Evolutionary conservation across 2,797 vertebrate genomes (phyloP), one percentile per base, ranked within the genome.

Genomic region (Protonibea diacanthus): DNA sequence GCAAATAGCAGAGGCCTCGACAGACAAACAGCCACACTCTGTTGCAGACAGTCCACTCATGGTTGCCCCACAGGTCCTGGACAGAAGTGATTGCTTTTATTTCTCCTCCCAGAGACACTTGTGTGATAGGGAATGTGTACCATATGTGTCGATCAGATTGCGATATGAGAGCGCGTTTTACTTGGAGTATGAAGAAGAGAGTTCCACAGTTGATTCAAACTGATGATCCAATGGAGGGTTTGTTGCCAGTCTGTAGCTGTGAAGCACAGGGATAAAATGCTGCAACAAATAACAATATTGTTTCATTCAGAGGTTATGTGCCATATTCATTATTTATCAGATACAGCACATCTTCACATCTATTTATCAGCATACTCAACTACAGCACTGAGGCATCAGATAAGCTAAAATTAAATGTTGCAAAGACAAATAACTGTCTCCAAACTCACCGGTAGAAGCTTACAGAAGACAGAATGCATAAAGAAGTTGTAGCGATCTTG

Each of bases 21-120:
- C 90, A 0, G 84, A 74, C 40, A 96, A 85, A 13, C 95, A 95
- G 38, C 93, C 87, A 17, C 58, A 95, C 44, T 92, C 92, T 4
- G 88, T 88, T 13, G 38, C 52, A 0, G 76, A 82, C 44, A 93
- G 51, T 14, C 88, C 85, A 0, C 52, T 78, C 45, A 94, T 70
- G 11, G 89, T n/a, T 0, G 85, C 82, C 63, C 78, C 0, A 1
- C 93, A 94, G 52, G 83, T 81, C 65, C 23, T 80, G 27, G 27
- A 93, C 10, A 13, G 90, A 74, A 38, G 93, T 95, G 74, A 85
- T 21, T 12, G 90, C 75, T 17, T 75, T 87, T 12, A 91, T 60
- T 9, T 65, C 21, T 33, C 94, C 92, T 17, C 92, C 93, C 2
- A 94, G 83, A 53, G 9, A 49, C 47, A 92, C 93, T 51, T 90